phyloP scores from a whole-genome alignment of 1,140 invertebrate genomes.

The Helicoverpa armigera region DNA sequence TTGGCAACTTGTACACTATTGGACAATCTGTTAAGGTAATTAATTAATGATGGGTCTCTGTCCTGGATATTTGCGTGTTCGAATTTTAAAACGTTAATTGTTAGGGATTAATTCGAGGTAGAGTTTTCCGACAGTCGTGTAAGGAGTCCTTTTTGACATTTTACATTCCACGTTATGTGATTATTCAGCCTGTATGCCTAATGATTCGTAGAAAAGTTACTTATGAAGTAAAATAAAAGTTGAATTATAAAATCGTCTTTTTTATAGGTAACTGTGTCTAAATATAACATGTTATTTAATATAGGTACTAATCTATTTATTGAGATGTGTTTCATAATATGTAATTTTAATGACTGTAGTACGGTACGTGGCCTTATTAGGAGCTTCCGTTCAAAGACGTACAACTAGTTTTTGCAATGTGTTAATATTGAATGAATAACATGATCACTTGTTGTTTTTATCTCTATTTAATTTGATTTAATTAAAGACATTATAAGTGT shows the following conservation, averaged over 20 bases:
- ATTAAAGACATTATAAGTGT: neutral
- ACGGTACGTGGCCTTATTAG: conserved; percentile 13
- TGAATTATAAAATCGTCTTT: neutral
- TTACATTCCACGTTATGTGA: no score
- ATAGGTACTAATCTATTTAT: neutral
- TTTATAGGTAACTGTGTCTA: neutral
- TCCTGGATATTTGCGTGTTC: neutral
- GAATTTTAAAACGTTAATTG: neutral
- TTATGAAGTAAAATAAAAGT: no score
- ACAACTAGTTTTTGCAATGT: neutral
- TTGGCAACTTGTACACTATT: conserved; percentile 6
- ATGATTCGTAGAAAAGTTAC: no score
- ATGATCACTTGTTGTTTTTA: neutral
- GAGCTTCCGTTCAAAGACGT: conserved; percentile 9
- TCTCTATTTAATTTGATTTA: neutral
- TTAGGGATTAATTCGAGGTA: no score
- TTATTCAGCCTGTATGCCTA: no score
- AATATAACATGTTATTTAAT: neutral
- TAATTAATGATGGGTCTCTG: conserved; percentile 10
- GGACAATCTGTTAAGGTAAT: conserved; percentile 37
- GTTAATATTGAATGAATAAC: neutral
- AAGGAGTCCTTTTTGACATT: no score
- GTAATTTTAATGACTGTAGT: conserved; percentile 21
- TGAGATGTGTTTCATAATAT: neutral
- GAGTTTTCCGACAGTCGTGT: no score